Conservation (phyloP, 2,113 vertebrate genomes). For the Stigmatopora argus region DNA sequence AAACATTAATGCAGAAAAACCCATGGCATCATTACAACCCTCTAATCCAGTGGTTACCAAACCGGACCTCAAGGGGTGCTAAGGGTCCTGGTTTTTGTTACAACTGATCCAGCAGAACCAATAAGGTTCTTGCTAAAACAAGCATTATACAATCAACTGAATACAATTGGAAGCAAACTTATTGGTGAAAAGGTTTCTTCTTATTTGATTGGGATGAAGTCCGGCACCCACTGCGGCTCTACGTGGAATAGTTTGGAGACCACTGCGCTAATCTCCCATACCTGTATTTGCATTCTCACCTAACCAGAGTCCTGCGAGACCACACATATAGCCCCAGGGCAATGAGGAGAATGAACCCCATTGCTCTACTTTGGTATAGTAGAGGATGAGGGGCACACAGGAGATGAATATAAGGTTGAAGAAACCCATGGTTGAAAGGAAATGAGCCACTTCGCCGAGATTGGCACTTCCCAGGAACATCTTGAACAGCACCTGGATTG, state of each 20-base stretch:
- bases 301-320: constrained; percentile 93
- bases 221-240: too few relatives aligned
- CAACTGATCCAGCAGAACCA: too few relatives aligned
- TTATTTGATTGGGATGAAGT: too few relatives aligned
- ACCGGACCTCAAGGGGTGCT: too few relatives aligned
- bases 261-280: too few relatives aligned
- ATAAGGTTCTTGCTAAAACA: too few relatives aligned
- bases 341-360: constrained; percentile 91
- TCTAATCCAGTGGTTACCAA: too few relatives aligned
- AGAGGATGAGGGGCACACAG: constrained; percentile 87
- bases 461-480: constrained; percentile 97
- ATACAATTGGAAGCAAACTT: too few relatives aligned
- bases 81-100: too few relatives aligned
- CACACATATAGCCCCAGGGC: constrained; percentile 94
- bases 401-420: constrained; percentile 98
- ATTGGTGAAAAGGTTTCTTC: too few relatives aligned
- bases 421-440: constrained; percentile 93
- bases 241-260: too few relatives aligned
- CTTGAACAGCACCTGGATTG: constrained; percentile 88
- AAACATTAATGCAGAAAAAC: neutral
- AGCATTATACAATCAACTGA: too few relatives aligned
- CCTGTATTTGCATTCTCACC: constrained; percentile 67
- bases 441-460: constrained; percentile 92
- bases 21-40: neutral
- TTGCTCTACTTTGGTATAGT: constrained; percentile 93